Evolutionary conservation across 2,888 invertebrate species (phyloP), one percentile per base, ranked within the genome.

Genomic region (Chaitophorus viminalis): DNA sequence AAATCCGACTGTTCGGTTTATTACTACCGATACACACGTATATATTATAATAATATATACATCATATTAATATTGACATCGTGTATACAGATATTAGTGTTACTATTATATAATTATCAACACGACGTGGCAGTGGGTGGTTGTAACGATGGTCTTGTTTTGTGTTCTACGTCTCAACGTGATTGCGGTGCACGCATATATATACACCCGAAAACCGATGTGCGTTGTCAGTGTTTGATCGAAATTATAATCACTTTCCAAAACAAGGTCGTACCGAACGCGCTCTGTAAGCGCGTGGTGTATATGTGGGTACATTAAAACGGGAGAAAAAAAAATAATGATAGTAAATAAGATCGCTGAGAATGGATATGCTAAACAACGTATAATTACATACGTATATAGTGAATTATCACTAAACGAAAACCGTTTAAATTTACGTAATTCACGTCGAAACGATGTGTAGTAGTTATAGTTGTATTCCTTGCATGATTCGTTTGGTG

Each of bases 181-280:
- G n/a, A n/a, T n/a, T n/a, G n/a, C 65, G n/a, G 65, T 65, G 65
- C 54, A 11, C 11, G 17, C 25, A 14, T 60, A 60, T 6, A 46
- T 14, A 14, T 25, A 65, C 8, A n/a, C 8, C 9, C n/a, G n/a
- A 70, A 70, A 70, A 3, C 70, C 31, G 29, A 70, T 31, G 70
- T 65, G 65, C 17, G 0, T 29, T 70, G 3, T n/a, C n/a, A n/a
- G n/a, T 29, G 25, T 68, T 68, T 29, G 68, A 68, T 70, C 14
- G 78, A 78, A 78, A 78, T 78, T 78, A 31, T 33, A 60, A 77
- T 25, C 78, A 31, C 31, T 78, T 54, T 78, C 54, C 78, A 54
- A 78, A 77, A 78, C 78, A 54, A 78, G 78, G 31, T 54, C 78
- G 25, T 33, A 25, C 25, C 31, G 54, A 25, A 77, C 46, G 60